Base-by-base conservation (phyloP, 1,140 invertebrate genomes). In the Eurytemora carolleeae region DNA sequence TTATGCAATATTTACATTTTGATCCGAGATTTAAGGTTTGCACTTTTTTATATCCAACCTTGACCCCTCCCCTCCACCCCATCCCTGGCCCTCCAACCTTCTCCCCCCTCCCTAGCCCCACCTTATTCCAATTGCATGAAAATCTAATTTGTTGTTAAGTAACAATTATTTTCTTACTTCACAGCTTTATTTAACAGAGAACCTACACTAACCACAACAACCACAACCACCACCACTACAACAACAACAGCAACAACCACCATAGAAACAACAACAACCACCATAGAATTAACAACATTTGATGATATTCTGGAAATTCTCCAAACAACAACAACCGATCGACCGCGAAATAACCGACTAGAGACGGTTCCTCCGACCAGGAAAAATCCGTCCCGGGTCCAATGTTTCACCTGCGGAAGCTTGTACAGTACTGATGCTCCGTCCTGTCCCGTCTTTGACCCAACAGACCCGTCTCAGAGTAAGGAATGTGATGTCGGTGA, bases 391-490 rank as follows among this genome's bases (percentile, higher is more conserved):
- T 22, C 2, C 17, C 18, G 60, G 21, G 60, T 62, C n/a, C 57
- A 56, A 56, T 62, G 60, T 20, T 62, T 23, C 21, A 3, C 60
- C 53, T 62, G 60, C 25, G 60, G 60, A 17, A 62, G 60, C 24
- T 20, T 62, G 16, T 62, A 22, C 24, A 58, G 53, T 20, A 62
- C 60, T 3, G 60, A 62, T 24, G 53, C 60, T 7, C 60, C 60
- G 2, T 24, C 58, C n/a, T 62, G 60, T 44, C 16, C 20, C 2
- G 24, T 20, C 1, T 62, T 62, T 24, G 25, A 62, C 19, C 23
- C 22, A 16, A 22, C n/a, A 20, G 60, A 61, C 25, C 18, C 60
- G 17, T 7, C 20, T 3, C 60, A 62, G 22, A 24, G 24, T 18
- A 62, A 57, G 24, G 54, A 20, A 18, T 62, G 60, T 26, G 53